Percentiles rank a stretch among this genome's conserved stretches.
Evolutionary conservation across 2,888 invertebrate genomes (phyloP).

Genomic region (Aproaerema taeniolella): DNA sequence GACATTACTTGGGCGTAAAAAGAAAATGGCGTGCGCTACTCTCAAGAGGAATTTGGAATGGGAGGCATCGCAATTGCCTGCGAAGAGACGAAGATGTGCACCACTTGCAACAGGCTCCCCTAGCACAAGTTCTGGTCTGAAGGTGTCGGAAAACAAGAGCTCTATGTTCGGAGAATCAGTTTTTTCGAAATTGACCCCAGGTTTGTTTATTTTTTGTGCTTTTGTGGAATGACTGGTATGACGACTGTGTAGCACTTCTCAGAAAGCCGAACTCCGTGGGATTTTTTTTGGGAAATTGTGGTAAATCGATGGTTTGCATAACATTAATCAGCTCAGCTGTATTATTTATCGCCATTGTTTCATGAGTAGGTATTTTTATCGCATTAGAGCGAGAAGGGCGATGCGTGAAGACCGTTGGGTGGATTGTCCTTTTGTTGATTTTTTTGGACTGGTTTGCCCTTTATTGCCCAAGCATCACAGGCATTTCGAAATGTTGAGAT

Average conservation of each 20-base stretch:
- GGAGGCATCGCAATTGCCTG: constrained; percentile 93
- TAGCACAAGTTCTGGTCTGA: constrained; percentile 71
- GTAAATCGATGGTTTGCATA: neutral
- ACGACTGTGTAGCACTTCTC: no score
- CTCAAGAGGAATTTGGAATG: constrained; percentile 96
- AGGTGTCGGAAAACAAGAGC: constrained; percentile 77
- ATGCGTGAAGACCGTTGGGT: constrained; percentile 58
- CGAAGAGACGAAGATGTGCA: constrained; percentile 93
- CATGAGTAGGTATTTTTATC: constrained; percentile 67
- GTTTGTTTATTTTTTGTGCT: constrained; percentile 76
- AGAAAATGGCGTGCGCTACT: constrained; percentile 98
- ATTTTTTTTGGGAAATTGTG: neutral
- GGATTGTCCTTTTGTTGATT: constrained; percentile 52
- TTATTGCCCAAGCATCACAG: constrained; percentile 5
- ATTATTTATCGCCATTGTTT: constrained; percentile 60
- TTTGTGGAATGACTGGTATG: constrained; percentile 7
- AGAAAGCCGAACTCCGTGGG: no score
- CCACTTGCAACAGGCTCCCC: constrained; percentile 85
- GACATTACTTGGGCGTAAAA: constrained; percentile 80
- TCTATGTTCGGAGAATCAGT: constrained; percentile 91
- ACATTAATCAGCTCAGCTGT: constrained; percentile 53
- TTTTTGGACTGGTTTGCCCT: no score
- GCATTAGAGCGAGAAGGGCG: constrained; percentile 57
- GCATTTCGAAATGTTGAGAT: constrained; percentile 10
- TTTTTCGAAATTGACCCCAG: constrained; percentile 89